Percentiles rank a stretch among this genome's conserved stretches.
Conservation (phyloP, 2,888 invertebrate species). For the Diaprepes abbreviatus region DNA sequence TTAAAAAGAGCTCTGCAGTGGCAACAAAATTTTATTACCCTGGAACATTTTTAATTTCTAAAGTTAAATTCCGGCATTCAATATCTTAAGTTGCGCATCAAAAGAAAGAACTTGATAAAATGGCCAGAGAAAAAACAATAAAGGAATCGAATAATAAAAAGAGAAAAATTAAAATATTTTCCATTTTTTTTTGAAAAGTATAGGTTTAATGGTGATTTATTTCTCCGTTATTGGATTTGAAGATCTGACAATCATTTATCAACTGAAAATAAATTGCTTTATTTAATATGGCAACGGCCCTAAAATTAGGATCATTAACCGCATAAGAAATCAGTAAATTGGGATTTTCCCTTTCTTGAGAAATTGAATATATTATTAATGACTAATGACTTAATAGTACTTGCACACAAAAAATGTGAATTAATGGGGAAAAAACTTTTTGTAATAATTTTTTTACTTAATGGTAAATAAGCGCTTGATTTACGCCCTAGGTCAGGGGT, state of each 20-base stretch:
- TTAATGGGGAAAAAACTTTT: background rate
- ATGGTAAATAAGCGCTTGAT: no score
- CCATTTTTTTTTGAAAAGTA: background rate
- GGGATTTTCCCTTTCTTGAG: constrained; percentile 15
- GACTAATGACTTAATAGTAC: constrained; percentile 20
- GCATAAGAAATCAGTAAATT: constrained; percentile 29
- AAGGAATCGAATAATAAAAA: no score
- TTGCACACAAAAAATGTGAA: background rate
- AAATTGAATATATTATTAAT: constrained; percentile 15
- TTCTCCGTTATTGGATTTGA: constrained; percentile 12
- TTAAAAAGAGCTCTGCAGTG: no score
- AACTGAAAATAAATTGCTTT: constrained; percentile 30
- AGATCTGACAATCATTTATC: constrained; percentile 23
- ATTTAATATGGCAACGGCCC: constrained; percentile 25
- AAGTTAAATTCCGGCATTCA: no score
- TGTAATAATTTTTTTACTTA: no score
- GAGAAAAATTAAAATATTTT: background rate
- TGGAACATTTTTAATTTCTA: no score
- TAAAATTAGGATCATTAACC: constrained; percentile 27
- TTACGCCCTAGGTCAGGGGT: no score
- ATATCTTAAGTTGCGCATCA: no score
- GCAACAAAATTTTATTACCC: no score
- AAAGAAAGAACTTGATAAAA: no score
- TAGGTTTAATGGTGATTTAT: constrained; percentile 11
- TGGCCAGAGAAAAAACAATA: no score